Base-by-base conservation (phyloP, 2,888 invertebrate genomes). In the Ypsolopha scabrella region DNA sequence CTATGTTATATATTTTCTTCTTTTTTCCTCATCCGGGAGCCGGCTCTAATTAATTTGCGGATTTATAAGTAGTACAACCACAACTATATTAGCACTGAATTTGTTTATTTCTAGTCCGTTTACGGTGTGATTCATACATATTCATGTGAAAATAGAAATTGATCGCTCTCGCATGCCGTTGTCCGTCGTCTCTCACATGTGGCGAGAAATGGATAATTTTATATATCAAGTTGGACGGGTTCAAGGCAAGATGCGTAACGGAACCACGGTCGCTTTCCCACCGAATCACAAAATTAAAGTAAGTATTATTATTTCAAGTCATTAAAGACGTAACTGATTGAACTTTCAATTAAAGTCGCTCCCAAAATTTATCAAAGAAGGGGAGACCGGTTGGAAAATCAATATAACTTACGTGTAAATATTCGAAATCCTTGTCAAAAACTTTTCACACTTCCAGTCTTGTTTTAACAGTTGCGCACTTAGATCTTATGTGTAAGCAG, bases 231-330 rank as follows among this genome's bases (percentile, higher is more conserved):
- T 67, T 70, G 70, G 66, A 69, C 77, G 62, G 73, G 77, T 80
- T 80, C 68, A 72, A 78, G 72, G 70, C 72, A 70, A 72, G 61
- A 67, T 67, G 67, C 70, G 64, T 80, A 80, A 80, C 80, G 80
- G 80, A 75, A 76, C 74, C 55, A 58, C 59, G 63, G 63, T 63
- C 66, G 60, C 69, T 74, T 74, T 74, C 72, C 62, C 62, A 63
- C 55, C 59, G 60, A 60, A 66, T 56, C 58, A 61, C 55, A 55
- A 35, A 55, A 57, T 54, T 52, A 48, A 47, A 53, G 51, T 49
- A 56, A 24, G 24, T 24, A 24, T 24, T 24, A 24, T 24, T 24
- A 24, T 24, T 24, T 24, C 24, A 24, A 4, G 24, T 36, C 47
- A 13, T 37, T 36, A 46, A 13, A 11, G 11, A 47, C 6, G 11